A percentile compares a stretch with the other conserved stretches of the same genome.
Evolutionary conservation across 2,113 vertebrate species (phyloP).

Genomic region (Amphiprion ocellaris): DNA sequence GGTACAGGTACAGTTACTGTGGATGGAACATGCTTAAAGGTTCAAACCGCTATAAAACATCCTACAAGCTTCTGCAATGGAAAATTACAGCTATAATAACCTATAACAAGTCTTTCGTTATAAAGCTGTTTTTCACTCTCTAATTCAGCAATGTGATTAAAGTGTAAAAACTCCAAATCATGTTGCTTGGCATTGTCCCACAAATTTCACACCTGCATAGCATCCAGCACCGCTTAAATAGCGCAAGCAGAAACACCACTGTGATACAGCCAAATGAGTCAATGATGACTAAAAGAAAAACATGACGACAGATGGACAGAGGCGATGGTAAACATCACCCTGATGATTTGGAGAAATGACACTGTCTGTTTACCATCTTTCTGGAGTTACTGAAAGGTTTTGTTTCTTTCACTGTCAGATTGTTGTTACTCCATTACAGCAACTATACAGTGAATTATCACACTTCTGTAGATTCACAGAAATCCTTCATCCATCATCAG

Average conservation of each 20-base stretch:
- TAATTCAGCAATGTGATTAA: too few relatives aligned
- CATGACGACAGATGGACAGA: conserved; percentile 7
- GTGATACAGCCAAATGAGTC: background rate
- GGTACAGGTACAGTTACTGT: too few relatives aligned
- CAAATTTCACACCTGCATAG: background rate
- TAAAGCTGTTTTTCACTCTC: too few relatives aligned
- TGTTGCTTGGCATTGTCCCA: background rate
- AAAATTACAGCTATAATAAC: too few relatives aligned
- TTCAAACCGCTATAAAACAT: too few relatives aligned
- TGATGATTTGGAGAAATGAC: background rate
- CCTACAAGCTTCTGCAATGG: too few relatives aligned
- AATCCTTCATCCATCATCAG: background rate
- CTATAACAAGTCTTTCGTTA: too few relatives aligned
- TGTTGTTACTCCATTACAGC: background rate
- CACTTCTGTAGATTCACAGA: background rate
- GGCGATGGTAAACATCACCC: conserved; percentile 3
- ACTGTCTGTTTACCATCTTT: background rate
- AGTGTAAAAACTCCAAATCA: too few relatives aligned
- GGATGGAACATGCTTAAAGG: too few relatives aligned
- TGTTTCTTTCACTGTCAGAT: background rate
- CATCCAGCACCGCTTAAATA: background rate
- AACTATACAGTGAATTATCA: background rate
- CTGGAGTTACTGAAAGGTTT: too few relatives aligned
- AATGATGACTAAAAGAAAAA: conserved; percentile 10
- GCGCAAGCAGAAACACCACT: background rate